Base-by-base conservation (phyloP, 2,888 invertebrate species). In the Pterobdella sp. region DNA sequence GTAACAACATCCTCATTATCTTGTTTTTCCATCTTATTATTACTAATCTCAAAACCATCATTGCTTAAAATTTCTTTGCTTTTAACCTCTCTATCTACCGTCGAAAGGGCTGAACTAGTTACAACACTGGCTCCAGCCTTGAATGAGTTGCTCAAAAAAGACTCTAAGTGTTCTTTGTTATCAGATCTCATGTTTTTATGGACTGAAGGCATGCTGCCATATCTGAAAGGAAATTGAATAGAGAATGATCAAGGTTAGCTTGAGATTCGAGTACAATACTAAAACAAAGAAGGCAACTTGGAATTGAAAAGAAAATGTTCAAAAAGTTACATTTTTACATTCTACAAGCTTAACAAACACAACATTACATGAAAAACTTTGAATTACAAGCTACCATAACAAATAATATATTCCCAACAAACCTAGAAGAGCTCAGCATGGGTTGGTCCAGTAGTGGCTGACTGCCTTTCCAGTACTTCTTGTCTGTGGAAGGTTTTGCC, bases 161-260 rank as follows among this genome's bases (percentile, higher is more conserved):
- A 26, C n/a, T 56, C 26, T 3, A 56, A 56, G 60, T 56, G 60
- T 56, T 56, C 10, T 42, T 22, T 7, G 7, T 14, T 22, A 42
- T 7, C 49, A 14, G 10, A 26, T 22, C 60, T 56, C 10, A 4
- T 7, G 60, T 26, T 56, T 56, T 56, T 56, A 26, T 56, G 7
- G n/a, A 56, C 60, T 56, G 60, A 56, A 18, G 60, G 60, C 60
- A 56, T 56, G n/a, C 60, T 56, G 60, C 60, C 60, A n/a, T 56
- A 56, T 56, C 60, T 56, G 60, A 26, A 3, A 3, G 4, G 60
- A 3, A n/a, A n/a, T n/a, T n/a, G n/a, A n/a, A n/a, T n/a, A n/a
- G n/a, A n/a, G n/a, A n/a, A n/a, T n/a, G n/a, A n/a, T n/a, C n/a
- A n/a, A n/a, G n/a, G n/a, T n/a, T n/a, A n/a, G n/a, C n/a, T n/a